Percentiles rank a stretch among this genome's conserved stretches.
These are phyloP conservation scores for Limnephilus marmoratus DNA, from an alignment of 2,888 invertebrate species.

Conservation along the genomic window DNA sequence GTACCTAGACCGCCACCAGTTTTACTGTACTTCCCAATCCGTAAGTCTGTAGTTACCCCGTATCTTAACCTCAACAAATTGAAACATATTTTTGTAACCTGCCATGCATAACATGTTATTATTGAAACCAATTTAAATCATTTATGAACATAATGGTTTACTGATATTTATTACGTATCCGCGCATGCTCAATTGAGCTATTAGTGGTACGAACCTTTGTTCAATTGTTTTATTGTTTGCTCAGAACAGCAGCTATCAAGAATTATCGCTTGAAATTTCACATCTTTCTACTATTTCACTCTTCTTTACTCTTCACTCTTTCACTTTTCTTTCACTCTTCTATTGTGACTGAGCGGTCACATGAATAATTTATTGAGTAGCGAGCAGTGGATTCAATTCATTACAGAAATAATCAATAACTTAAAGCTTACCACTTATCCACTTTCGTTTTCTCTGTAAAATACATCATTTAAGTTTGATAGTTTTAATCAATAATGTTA, in stretches of 20 bases:
- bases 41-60: constrained; percentile 49
- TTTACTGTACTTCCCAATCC: constrained; percentile 37
- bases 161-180: not conserved
- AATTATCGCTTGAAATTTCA: too few species aligned
- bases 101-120: not conserved
- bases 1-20: constrained; percentile 8
- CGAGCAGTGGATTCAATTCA: too few species aligned
- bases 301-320: too few species aligned
- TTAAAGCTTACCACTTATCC: too few species aligned
- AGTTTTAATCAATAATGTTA: not conserved
- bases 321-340: too few species aligned
- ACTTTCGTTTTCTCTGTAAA: too few species aligned
- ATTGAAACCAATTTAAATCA: not conserved
- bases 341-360: too few species aligned
- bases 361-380: too few species aligned
- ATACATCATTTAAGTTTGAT: not conserved
- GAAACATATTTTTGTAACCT: not conserved
- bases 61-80: constrained; percentile 52
- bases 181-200: not conserved
- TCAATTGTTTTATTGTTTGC: not conserved
- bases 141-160: not conserved
- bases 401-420: too few species aligned
- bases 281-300: too few species aligned
- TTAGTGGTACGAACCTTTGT: not conserved
- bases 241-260: not conserved